A percentile compares a stretch with the other conserved stretches of the same genome.
Conservation (phyloP, 1,140 invertebrate genomes). For the Capitella teleta region DNA sequence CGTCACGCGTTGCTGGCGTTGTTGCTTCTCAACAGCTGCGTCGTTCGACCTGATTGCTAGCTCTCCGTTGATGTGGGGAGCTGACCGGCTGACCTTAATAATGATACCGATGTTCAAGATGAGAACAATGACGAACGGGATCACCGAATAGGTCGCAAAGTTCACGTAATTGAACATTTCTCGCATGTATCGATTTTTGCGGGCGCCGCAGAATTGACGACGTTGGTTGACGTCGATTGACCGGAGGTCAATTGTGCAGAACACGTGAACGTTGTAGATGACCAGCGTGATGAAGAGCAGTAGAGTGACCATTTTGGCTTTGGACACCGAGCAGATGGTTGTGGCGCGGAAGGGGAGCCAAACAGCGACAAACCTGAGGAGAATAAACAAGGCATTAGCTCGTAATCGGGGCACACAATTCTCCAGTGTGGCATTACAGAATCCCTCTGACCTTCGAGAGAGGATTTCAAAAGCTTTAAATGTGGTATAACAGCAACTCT, state of each 20-base stretch:
- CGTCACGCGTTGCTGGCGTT: constrained; percentile 16
- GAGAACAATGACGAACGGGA: constrained; percentile 4
- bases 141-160: constrained; percentile 3
- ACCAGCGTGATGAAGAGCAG: background rate
- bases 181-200: constrained; percentile 1
- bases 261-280: constrained; percentile 6
- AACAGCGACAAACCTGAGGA: constrained; percentile 9
- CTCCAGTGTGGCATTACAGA: too few relatives aligned
- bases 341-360: constrained; percentile 8
- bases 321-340: constrained; percentile 1
- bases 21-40: background rate
- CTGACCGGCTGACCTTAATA: background rate
- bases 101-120: constrained; percentile 6
- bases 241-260: constrained; percentile 3
- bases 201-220: too few relatives aligned
- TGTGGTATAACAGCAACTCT: too few relatives aligned
- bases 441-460: too few relatives aligned
- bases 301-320: constrained; percentile 1
- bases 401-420: too few relatives aligned
- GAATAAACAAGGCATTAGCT: too few relatives aligned
- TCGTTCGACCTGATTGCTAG: background rate
- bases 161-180: background rate
- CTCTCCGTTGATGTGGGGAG: background rate
- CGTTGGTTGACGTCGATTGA: too few relatives aligned
- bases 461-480: too few relatives aligned